Evolutionary conservation across 1,140 invertebrate genomes (phyloP).

Genomic region (Lamellibrachia luymesi): DNA sequence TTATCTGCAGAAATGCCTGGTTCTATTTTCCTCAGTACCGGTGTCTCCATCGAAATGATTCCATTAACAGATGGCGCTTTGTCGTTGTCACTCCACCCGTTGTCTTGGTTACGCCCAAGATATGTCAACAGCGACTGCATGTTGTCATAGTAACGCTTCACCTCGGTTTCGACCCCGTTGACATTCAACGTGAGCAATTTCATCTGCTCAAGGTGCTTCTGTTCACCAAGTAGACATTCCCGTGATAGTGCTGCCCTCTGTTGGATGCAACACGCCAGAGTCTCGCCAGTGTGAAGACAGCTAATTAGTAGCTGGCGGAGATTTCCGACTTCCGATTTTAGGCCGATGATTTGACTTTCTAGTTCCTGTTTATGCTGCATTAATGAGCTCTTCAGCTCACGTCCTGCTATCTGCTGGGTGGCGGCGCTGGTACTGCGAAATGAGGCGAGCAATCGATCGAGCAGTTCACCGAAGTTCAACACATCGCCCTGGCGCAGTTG

Average conservation of each 20-base stretch:
- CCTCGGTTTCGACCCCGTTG: not conserved
- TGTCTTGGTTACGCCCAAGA: not conserved
- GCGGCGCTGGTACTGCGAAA: not conserved
- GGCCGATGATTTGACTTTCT: not conserved
- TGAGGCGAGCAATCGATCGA: not conserved
- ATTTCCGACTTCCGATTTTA: not conserved
- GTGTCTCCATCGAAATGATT: not conserved
- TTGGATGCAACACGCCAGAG: not conserved
- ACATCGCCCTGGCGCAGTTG: not conserved
- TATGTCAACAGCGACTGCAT: not conserved
- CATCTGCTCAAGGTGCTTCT: not conserved
- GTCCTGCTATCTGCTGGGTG: not conserved
- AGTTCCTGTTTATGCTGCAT: not conserved
- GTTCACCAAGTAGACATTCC: not conserved
- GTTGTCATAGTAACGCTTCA: not conserved
- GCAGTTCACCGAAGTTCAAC: not conserved
- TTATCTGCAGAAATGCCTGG: not conserved
- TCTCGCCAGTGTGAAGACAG: not conserved
- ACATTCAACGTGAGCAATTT: not conserved
- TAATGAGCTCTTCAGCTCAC: not conserved
- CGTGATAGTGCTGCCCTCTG: not conserved
- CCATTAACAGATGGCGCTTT: not conserved
- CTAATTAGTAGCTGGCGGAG: not conserved
- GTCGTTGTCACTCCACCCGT: not conserved
- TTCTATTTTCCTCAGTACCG: not conserved